A percentile compares a stretch with the other conserved stretches of the same genome.
Conservation (phyloP, 1,140 invertebrate species). For the Tribolium castaneum region DNA sequence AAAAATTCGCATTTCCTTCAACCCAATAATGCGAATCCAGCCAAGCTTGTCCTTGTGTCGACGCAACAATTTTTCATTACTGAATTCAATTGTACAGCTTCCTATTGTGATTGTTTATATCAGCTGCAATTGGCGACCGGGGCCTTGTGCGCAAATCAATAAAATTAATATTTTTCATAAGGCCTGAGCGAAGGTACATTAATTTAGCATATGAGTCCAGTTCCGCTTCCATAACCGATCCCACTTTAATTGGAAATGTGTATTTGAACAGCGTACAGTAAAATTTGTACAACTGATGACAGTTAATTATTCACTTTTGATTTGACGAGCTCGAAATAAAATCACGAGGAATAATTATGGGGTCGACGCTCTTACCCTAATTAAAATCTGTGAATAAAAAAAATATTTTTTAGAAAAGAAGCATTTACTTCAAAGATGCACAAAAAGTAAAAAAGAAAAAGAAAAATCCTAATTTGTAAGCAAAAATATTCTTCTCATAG, state of each 20-base stretch:
- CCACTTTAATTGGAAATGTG: neutral
- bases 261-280: neutral
- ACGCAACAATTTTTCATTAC: neutral
- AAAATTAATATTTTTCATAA: constrained; percentile 15
- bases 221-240: constrained; percentile 4
- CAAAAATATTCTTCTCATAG: too few species aligned
- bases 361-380: too few species aligned
- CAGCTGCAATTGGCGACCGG: neutral
- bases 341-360: too few species aligned
- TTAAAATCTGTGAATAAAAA: too few species aligned
- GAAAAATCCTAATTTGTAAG: too few species aligned
- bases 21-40: neutral
- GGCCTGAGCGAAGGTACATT: neutral
- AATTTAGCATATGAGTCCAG: neutral
- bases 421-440: too few species aligned
- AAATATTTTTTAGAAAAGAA: too few species aligned
- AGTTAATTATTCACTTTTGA: neutral
- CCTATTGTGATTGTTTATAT: constrained; percentile 8
- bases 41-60: neutral
- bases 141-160: constrained; percentile 17
- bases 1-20: neutral
- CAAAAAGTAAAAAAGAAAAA: too few species aligned
- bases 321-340: neutral
- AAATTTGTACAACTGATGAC: constrained; percentile 7
- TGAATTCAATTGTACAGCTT: neutral